These are phyloP conservation scores for Diaphora mendica DNA, from an alignment of 2,888 invertebrate species.

Conservation along the genomic window DNA sequence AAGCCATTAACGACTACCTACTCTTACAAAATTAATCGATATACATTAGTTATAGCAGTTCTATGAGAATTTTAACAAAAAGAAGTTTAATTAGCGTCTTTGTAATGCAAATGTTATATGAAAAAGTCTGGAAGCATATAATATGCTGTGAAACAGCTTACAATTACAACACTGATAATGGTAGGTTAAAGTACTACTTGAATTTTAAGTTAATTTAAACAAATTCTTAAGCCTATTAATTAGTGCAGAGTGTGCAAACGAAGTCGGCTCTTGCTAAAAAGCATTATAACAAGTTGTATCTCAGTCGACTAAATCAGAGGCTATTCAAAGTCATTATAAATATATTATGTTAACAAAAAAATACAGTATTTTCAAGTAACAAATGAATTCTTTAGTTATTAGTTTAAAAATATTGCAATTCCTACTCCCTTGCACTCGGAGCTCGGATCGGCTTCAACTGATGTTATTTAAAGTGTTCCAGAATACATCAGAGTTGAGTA, in stretches of 20 bases:
- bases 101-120: conserved; percentile 45
- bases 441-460: conserved; percentile 1
- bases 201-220: conserved; percentile 33
- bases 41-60: conserved; percentile 34
- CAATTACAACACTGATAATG: conserved; percentile 21
- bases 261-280: conserved; percentile 24
- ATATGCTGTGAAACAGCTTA: conserved; percentile 28
- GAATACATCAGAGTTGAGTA: conserved; percentile 19
- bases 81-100: conserved; percentile 40
- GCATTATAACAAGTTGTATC: conserved; percentile 48
- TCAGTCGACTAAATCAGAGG: conserved; percentile 40
- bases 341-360: too few species aligned
- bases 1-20: conserved; percentile 25
- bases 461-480: conserved; percentile 14
- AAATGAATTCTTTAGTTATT: neutral
- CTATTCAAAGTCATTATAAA: conserved; percentile 38
- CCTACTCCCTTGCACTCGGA: neutral
- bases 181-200: conserved; percentile 26
- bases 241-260: conserved; percentile 53
- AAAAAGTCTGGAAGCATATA: conserved; percentile 28
- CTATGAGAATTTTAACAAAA: conserved; percentile 40
- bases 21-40: conserved; percentile 31
- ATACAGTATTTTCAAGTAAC: too few species aligned
- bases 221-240: conserved; percentile 55
- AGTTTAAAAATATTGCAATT: neutral